phyloP scores from a whole-genome alignment of 2,113 vertebrate species.

The Platichthys flesus region DNA sequence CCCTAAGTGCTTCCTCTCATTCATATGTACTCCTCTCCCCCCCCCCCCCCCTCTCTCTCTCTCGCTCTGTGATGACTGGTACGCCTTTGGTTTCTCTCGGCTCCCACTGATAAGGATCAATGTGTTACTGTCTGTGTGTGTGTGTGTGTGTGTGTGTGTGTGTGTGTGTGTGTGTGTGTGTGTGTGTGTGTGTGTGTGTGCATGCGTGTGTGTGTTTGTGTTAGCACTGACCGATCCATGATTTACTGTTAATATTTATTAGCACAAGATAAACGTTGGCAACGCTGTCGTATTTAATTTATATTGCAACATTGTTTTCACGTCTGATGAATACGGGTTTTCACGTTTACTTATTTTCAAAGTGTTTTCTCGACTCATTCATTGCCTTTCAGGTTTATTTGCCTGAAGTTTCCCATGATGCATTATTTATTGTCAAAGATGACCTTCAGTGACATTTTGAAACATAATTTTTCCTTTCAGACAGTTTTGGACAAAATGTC shows the following conservation, averaged over 20 bases:
- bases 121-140: conserved; percentile 1
- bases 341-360: conserved; percentile 32
- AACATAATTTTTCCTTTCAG: neutral
- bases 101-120: conserved; percentile 71
- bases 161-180: conserved; percentile 19
- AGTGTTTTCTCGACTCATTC: conserved; percentile 11
- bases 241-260: conserved; percentile 12
- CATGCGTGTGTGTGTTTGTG: conserved; percentile 17
- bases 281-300: neutral
- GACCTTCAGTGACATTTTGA: conserved; percentile 24
- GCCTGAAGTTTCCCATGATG: conserved; percentile 13
- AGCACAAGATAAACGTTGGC: conserved; percentile 3
- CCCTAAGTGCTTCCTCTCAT: conserved; percentile 85
- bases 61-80: conserved; percentile 67
- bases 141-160: conserved; percentile 24
- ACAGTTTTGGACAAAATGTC: neutral
- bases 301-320: conserved; percentile 13
- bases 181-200: conserved; percentile 22
- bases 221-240: conserved; percentile 7
- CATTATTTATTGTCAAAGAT: neutral
- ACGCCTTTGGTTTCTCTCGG: conserved; percentile 49
- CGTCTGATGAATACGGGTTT: conserved; percentile 23
- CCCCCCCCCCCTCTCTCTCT: neutral
- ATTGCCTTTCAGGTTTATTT: conserved; percentile 2
- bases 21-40: conserved; percentile 68